A percentile compares a stretch with the other conserved stretches of the same genome.
These are phyloP conservation scores for Grus americana DNA, from an alignment of 2,113 vertebrate genomes.

Conservation along the genomic window DNA sequence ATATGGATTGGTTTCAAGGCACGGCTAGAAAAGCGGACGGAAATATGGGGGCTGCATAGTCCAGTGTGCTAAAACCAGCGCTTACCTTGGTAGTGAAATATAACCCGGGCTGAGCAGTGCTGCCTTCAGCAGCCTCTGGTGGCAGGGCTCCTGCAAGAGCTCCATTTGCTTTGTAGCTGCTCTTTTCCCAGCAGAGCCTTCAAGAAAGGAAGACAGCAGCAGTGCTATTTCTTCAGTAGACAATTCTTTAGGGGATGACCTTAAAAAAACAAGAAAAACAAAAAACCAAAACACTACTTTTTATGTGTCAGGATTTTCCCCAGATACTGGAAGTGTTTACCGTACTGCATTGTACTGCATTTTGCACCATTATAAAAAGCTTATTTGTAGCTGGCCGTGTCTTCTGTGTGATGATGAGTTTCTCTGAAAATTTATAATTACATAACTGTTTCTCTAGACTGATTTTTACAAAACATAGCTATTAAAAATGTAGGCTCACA, in stretches of 20 bases:
- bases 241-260: not conserved
- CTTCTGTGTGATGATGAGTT: not conserved
- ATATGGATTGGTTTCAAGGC: not conserved
- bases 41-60: not conserved
- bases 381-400: not conserved
- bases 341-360: not conserved
- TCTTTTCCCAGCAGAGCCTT: not conserved
- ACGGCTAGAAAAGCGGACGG: not conserved
- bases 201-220: not conserved
- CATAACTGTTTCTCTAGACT: not conserved
- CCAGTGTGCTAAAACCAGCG: fast-evolving
- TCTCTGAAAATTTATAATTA: not conserved
- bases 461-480: not conserved
- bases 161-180: not conserved
- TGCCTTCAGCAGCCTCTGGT: not conserved
- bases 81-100: not conserved
- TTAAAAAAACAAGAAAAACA: not conserved
- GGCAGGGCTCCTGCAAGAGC: not conserved
- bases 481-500: not conserved
- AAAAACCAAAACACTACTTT: not conserved
- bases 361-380: not conserved
- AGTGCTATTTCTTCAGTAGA: not conserved
- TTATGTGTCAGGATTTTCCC: not conserved
- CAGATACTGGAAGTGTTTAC: not conserved
- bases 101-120: not conserved